These are phyloP conservation scores for Noctua comes DNA, from an alignment of 2,888 invertebrate species.

Conservation along the genomic window DNA sequence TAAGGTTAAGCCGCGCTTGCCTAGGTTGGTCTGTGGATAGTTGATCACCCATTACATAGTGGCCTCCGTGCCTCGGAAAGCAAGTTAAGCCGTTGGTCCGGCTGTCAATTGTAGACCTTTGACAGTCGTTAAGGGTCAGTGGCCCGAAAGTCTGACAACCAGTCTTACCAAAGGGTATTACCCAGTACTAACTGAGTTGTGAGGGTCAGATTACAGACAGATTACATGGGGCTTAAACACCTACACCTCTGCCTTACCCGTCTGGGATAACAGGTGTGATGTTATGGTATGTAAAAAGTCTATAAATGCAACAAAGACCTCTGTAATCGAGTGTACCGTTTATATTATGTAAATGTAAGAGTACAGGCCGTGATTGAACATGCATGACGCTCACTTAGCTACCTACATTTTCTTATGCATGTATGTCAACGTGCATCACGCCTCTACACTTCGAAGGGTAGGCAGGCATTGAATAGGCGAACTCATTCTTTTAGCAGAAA, in stretches of 20 bases:
- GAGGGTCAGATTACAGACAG: no score
- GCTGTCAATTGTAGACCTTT: no score
- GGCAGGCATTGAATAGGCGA: not conserved
- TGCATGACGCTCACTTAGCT: slow-evolving; percentile 7
- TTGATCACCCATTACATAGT: no score
- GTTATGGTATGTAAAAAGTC: no score
- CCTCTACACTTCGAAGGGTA: not conserved
- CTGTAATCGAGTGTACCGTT: not conserved
- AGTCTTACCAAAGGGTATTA: no score
- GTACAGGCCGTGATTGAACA: slow-evolving; percentile 11
- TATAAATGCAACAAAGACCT: not conserved
- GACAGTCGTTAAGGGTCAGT: no score
- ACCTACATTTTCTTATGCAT: slow-evolving; percentile 11
- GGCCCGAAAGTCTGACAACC: no score
- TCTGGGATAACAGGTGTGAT: not conserved
- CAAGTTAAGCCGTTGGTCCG: no score
- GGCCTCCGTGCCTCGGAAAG: no score
- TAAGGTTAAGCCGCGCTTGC: no score
- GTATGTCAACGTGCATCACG: slow-evolving; percentile 11
- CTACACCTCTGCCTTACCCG: not conserved
- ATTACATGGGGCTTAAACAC: not conserved
- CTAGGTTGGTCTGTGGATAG: no score
- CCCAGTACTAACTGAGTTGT: no score
- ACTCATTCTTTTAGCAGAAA: not conserved
- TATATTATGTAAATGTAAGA: slow-evolving; percentile 18